Evolutionary conservation across 2,797 vertebrate genomes (phyloP), one percentile per base, ranked within the genome.

Genomic region (Enteromius treurensis): DNA sequence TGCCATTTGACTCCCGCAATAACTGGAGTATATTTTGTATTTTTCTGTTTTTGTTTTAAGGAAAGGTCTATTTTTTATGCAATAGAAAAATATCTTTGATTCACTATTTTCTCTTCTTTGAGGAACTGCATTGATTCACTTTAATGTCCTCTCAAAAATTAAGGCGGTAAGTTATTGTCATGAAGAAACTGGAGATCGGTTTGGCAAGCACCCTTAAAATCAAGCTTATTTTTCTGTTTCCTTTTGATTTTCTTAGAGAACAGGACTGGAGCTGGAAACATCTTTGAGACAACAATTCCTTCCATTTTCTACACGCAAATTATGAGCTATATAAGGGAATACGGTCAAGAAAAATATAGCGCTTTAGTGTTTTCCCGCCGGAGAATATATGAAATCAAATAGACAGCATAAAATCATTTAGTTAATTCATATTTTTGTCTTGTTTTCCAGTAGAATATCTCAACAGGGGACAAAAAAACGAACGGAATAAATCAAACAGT

Each of bases 41-140:
- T 51, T 19, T 51, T 0, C 83, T 83, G 83, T 62, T 32, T 75
- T 83, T 62, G 68, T 79, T 85, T 29, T 81, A 85, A 67, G 49
- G 34, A 86, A 86, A 89, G 82, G 55, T 69, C 80, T 79, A 83
- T 83, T 89, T 89, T 93, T 93, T 68, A 94, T 92, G 91, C 89
- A 92, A 92, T 95, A 95, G 84, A 95, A 96, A 96, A 95, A 95
- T 94, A 95, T 90, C 91, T 76, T 84, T 89, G 42, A 45, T 45
- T 70, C 68, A 69, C 89, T 93, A 93, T 92, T 84, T 89, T 91
- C 90, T 91, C 89, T 92, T 92, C 93, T 94, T 91, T 91, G 89
- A 92, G 94, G 92, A 91, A 92, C 92, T 83, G 84, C 89, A 90
- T 77, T 88, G 55, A 92, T 91, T 83, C 8, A 19, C 40, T 58